phyloP scores from a whole-genome alignment of 2,113 vertebrate species.

The Sorex araneus region DNA sequence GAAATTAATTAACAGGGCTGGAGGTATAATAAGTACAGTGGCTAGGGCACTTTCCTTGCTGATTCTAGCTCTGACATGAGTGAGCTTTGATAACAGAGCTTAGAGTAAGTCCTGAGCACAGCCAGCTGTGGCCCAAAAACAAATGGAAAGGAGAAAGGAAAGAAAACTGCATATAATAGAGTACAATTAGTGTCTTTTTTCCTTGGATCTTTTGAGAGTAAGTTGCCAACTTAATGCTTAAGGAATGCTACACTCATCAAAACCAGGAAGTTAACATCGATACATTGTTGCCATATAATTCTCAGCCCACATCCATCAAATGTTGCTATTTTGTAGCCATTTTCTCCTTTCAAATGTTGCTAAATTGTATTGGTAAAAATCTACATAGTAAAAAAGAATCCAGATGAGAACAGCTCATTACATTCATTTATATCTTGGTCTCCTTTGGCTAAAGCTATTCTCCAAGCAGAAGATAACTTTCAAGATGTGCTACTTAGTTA shows the following conservation, averaged over 20 bases:
- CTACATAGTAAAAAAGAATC: conserved; percentile 14
- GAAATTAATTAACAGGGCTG: not conserved
- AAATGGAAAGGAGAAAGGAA: not conserved
- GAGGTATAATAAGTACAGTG: no score
- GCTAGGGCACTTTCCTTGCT: not conserved
- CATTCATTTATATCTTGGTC: conserved; percentile 31
- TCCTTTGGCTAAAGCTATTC: not conserved
- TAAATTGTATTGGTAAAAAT: not conserved
- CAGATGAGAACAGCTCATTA: not conserved
- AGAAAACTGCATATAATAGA: not conserved
- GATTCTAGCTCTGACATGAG: no score
- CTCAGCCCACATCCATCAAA: not conserved
- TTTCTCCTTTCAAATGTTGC: not conserved
- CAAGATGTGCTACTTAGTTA: not conserved
- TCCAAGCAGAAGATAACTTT: not conserved
- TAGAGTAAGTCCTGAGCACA: no score
- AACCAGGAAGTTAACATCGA: not conserved
- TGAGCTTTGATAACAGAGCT: no score
- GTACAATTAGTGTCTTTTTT: conserved; percentile 18
- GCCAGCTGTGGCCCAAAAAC: no score
- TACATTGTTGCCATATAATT: not conserved
- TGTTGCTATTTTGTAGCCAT: no score
- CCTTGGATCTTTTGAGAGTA: not conserved
- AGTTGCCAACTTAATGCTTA: conserved; percentile 23
- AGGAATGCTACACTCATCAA: not conserved